Conservation (phyloP, 2,797 vertebrate species). For the Chaunax sp. region DNA sequence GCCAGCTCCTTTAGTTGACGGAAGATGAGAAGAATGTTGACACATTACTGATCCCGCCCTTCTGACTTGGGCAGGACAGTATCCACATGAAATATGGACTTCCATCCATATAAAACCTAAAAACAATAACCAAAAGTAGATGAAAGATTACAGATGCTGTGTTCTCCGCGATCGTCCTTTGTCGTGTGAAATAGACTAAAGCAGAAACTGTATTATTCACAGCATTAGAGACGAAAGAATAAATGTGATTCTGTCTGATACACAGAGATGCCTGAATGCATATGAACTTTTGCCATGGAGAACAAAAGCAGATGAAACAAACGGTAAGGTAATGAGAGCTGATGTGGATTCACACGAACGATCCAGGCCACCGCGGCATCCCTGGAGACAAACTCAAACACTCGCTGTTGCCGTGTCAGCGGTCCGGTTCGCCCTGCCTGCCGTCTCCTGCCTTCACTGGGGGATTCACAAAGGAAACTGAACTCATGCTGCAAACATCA, state of each 20-base stretch:
- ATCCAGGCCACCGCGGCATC: neutral
- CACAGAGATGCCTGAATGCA: slow-evolving; percentile 6
- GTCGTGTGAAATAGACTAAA: slow-evolving; percentile 24
- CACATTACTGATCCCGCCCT: slow-evolving; percentile 4
- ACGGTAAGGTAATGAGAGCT: slow-evolving; percentile 37
- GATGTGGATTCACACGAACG: slow-evolving; percentile 36
- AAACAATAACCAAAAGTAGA: slow-evolving; percentile 31
- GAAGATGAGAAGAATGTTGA: slow-evolving; percentile 24
- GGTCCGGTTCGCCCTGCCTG: slow-evolving; percentile 28
- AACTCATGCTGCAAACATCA: slow-evolving; percentile 44
- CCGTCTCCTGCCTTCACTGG: slow-evolving; percentile 22
- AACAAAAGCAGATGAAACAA: slow-evolving; percentile 50
- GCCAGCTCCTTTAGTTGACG: neutral
- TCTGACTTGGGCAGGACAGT: slow-evolving; percentile 24
- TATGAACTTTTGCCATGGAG: slow-evolving; percentile 40
- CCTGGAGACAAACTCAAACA: slow-evolving; percentile 34
- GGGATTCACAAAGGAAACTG: slow-evolving; percentile 38
- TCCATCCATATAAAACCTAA: neutral
- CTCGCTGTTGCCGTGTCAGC: slow-evolving; percentile 39
- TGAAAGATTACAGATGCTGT: slow-evolving; percentile 20
- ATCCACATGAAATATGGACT: slow-evolving; percentile 33
- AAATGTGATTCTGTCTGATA: slow-evolving; percentile 23
- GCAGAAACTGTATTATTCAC: slow-evolving; percentile 39
- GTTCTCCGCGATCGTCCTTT: slow-evolving; percentile 44
- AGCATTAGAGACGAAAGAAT: slow-evolving; percentile 48